These are phyloP conservation scores for Botia almorhae DNA, from an alignment of 2,797 vertebrate genomes.

Conservation along the genomic window DNA sequence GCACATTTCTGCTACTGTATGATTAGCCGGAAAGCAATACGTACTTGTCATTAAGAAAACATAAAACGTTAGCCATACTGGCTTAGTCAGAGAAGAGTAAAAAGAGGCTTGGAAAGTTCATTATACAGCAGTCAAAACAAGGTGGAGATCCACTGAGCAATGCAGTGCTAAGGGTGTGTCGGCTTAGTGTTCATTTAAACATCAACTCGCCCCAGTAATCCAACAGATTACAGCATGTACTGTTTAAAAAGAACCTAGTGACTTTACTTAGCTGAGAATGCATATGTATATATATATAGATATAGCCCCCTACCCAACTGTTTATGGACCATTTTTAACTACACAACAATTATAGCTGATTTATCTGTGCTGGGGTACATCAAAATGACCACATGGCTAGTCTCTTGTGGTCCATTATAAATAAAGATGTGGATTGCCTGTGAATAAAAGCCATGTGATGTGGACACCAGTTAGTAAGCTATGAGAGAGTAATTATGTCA, in stretches of 20 bases:
- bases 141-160: background rate
- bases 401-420: background rate
- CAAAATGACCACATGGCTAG: background rate
- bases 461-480: slow-evolving; percentile 17
- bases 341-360: background rate
- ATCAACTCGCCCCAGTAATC: background rate
- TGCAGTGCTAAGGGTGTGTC: background rate
- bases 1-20: slow-evolving; percentile 43
- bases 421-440: too few relatives aligned
- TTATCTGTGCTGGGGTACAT: background rate
- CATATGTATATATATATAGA: background rate
- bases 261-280: background rate
- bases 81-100: slow-evolving; percentile 33
- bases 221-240: slow-evolving; percentile 10
- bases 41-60: slow-evolving; percentile 45
- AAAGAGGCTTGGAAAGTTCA: slow-evolving; percentile 16
- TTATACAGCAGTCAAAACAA: slow-evolving; percentile 17
- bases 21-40: slow-evolving; percentile 61
- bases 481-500: slow-evolving; percentile 20
- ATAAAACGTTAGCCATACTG: slow-evolving; percentile 23
- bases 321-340: background rate
- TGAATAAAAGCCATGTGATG: slow-evolving; percentile 10
- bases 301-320: background rate
- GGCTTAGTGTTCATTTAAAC: background rate
- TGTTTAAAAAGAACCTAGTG: background rate